These are phyloP conservation scores for Falcaria lacertinaria DNA, from an alignment of 2,888 invertebrate species.

Conservation along the genomic window DNA sequence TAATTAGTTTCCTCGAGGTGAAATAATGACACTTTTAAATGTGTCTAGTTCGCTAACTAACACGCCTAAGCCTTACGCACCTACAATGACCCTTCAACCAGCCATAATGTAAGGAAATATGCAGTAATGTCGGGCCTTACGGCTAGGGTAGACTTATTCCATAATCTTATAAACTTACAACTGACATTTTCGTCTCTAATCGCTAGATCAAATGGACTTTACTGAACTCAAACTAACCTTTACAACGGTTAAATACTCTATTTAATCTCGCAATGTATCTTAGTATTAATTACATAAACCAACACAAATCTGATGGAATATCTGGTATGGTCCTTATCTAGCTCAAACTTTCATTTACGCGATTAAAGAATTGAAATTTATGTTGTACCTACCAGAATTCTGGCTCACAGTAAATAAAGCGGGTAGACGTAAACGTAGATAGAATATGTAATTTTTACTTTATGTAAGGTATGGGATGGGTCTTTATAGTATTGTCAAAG, in stretches of 20 bases:
- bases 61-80: neutral
- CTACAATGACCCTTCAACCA: constrained; percentile 18
- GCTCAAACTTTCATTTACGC: too few species aligned
- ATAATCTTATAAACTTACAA: constrained; percentile 34
- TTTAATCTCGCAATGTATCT: constrained; percentile 20
- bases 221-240: constrained; percentile 14
- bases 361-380: too few species aligned
- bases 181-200: constrained; percentile 29
- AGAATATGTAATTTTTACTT: too few species aligned
- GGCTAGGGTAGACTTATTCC: constrained; percentile 24
- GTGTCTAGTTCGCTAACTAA: constrained; percentile 1
- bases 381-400: too few species aligned
- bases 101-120: constrained; percentile 35
- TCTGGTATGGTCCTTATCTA: too few species aligned
- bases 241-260: constrained; percentile 13
- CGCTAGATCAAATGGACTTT: constrained; percentile 19
- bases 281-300: constrained; percentile 12
- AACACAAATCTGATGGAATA: neutral
- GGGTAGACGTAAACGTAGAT: too few species aligned
- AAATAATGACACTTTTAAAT: neutral
- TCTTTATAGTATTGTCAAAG: too few species aligned
- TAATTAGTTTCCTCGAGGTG: neutral
- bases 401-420: too few species aligned
- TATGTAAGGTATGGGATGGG: too few species aligned
- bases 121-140: constrained; percentile 33